These are phyloP conservation scores for Acrocyrtus sp. DNA, from an alignment of 2,888 invertebrate genomes.

Conservation along the genomic window DNA sequence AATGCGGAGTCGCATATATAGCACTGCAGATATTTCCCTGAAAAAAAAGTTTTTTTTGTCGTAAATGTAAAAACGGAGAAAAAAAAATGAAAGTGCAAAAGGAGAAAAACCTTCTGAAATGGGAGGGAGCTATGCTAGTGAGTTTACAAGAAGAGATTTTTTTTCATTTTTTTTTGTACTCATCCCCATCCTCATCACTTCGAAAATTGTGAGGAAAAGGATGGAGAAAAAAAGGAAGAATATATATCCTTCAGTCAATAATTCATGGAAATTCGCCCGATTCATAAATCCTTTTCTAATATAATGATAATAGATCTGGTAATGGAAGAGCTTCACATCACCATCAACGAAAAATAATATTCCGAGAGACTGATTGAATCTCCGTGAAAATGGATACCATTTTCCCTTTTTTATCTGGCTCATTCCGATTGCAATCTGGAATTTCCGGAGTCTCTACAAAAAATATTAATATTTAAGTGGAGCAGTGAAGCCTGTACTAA, in stretches of 20 bases:
- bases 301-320: conserved; percentile 17
- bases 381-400: background rate
- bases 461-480: background rate
- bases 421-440: background rate
- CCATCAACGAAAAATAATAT: background rate
- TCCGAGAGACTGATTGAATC: background rate
- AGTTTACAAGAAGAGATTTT: too few relatives aligned
- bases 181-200: background rate
- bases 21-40: too few relatives aligned
- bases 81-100: background rate
- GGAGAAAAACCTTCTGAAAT: background rate
- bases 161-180: too few relatives aligned
- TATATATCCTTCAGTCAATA: conserved; percentile 51
- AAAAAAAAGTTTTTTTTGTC: conserved; percentile 5
- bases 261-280: conserved; percentile 41
- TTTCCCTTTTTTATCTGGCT: background rate
- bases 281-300: conserved; percentile 46
- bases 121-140: too few relatives aligned
- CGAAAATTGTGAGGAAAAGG: conserved; percentile 5
- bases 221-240: conserved; percentile 37
- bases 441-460: background rate
- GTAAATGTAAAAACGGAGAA: conserved; percentile 1
- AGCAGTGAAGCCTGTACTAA: too few relatives aligned
- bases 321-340: background rate
- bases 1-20: too few relatives aligned